phyloP scores from a whole-genome alignment of 2,113 vertebrate genomes.

The Xiphorhynchus elegans region DNA sequence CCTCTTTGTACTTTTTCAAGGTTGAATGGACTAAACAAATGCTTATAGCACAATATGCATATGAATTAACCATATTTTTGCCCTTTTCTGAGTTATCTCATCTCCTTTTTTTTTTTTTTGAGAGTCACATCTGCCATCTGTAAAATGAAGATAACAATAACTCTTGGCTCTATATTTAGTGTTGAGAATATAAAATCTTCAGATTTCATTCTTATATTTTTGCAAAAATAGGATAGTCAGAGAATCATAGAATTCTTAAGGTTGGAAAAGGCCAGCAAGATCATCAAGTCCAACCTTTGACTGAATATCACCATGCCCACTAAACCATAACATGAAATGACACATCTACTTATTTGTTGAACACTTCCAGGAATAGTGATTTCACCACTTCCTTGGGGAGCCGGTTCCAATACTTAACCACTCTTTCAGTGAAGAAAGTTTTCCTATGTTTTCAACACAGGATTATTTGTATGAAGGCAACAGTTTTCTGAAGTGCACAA shows the following conservation, averaged over 20 bases:
- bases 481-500: background rate
- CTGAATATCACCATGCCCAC: background rate
- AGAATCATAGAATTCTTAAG: background rate
- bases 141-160: background rate
- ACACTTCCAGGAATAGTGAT: background rate
- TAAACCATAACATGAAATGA: background rate
- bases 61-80: background rate
- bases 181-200: background rate
- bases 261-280: background rate
- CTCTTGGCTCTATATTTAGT: background rate
- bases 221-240: background rate
- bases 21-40: background rate
- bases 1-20: background rate
- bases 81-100: background rate
- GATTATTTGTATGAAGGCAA: background rate
- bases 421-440: background rate
- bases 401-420: background rate
- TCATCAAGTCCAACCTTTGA: background rate
- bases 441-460: background rate
- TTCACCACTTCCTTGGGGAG: background rate
- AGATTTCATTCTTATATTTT: background rate
- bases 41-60: background rate
- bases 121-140: background rate
- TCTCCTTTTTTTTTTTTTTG: background rate
- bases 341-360: background rate